phyloP scores from a whole-genome alignment of 2,888 invertebrate species.

The Schizotus pectinicornis region DNA sequence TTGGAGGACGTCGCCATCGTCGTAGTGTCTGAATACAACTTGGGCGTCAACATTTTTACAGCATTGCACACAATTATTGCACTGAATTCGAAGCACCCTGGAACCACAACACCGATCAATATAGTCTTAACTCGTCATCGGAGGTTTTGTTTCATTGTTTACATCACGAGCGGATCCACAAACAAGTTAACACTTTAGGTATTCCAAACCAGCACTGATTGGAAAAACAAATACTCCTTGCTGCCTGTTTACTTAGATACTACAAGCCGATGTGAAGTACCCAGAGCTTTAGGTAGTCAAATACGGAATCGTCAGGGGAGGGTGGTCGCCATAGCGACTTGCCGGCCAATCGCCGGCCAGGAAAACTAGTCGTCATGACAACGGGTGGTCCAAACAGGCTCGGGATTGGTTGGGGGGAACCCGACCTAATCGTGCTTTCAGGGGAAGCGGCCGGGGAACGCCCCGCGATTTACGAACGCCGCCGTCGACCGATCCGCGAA shows the following conservation, averaged over 20 bases:
- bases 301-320: conserved; percentile 54
- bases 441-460: conserved; percentile 30
- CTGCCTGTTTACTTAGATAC: conserved; percentile 62
- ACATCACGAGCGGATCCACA: conserved; percentile 61
- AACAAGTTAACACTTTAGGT: conserved; percentile 61
- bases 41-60: conserved; percentile 67
- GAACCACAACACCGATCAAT: conserved; percentile 45
- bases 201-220: conserved; percentile 63
- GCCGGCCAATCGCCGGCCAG: conserved; percentile 40
- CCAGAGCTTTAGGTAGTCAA: conserved; percentile 61
- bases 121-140: conserved; percentile 58
- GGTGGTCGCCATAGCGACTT: conserved; percentile 50
- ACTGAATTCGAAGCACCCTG: conserved; percentile 12
- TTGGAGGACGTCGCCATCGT: conserved; percentile 72
- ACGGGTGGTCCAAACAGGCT: conserved; percentile 38
- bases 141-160: conserved; percentile 61
- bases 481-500: conserved; percentile 37
- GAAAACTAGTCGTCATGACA: conserved; percentile 44
- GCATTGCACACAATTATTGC: conserved; percentile 30
- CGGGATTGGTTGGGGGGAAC: conserved; percentile 36
- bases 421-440: conserved; percentile 2
- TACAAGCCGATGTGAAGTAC: conserved; percentile 61
- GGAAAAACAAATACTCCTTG: conserved; percentile 65
- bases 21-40: conserved; percentile 73
- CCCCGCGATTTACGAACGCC: conserved; percentile 33